Evolutionary conservation across 2,888 invertebrate genomes (phyloP).

Genomic region (Koerneria pararmatus): DNA sequence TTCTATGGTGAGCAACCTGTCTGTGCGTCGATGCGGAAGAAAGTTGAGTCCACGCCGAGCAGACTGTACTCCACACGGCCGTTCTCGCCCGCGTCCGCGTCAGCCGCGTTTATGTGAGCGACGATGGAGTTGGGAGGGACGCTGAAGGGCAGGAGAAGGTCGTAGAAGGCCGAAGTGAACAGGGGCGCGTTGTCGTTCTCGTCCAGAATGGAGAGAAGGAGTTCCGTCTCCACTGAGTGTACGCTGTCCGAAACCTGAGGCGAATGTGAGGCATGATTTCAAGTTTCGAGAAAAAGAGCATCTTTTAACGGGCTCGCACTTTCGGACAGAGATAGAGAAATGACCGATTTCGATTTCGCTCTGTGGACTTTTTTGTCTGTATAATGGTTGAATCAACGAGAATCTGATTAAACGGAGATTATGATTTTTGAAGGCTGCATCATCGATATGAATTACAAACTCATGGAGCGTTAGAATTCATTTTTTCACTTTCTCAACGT

Average conservation of each 20-base stretch:
- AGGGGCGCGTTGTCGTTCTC: slow-evolving; percentile 51
- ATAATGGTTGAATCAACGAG: too few species aligned
- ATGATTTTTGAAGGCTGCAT: too few species aligned
- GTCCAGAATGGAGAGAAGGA: slow-evolving; percentile 42
- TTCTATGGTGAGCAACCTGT: slow-evolving; percentile 60
- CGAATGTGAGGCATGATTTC: too few species aligned
- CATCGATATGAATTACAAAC: too few species aligned
- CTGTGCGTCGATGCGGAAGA: slow-evolving; percentile 66
- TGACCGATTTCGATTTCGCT: too few species aligned
- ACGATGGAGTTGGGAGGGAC: neutral
- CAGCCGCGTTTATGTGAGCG: slow-evolving; percentile 76
- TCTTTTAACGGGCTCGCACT: too few species aligned
- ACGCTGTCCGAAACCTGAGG: slow-evolving; percentile 43
- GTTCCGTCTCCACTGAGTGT: slow-evolving; percentile 28
- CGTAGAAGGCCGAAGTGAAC: slow-evolving; percentile 37
- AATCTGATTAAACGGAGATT: too few species aligned
- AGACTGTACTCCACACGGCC: slow-evolving; percentile 70
- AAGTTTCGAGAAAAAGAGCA: too few species aligned
- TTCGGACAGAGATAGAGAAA: too few species aligned
- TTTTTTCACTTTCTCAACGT: too few species aligned
- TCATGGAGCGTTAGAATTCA: too few species aligned
- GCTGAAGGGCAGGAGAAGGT: slow-evolving; percentile 13
- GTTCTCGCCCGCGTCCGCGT: slow-evolving; percentile 89
- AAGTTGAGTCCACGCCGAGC: slow-evolving; percentile 12
- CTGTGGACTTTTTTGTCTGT: too few species aligned